Base-by-base conservation (phyloP, 2,888 invertebrate species). In the Cephus nigrinus region DNA sequence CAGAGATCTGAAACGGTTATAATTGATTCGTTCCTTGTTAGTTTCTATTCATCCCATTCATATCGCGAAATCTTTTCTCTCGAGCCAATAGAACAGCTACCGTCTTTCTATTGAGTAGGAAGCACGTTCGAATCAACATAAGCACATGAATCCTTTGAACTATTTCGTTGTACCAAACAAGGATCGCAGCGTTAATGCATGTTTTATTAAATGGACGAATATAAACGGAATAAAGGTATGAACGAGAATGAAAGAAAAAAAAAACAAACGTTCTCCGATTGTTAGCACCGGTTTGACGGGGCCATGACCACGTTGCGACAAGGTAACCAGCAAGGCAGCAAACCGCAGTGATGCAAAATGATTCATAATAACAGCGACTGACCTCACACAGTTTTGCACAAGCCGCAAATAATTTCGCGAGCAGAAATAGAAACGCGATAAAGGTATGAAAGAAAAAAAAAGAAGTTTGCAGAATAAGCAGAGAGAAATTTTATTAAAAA, bases 301-400 rank as follows among this genome's bases (percentile, higher is more conserved):
- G 87, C 90, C 91, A 88, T 90, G 90, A 90, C 90, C 89, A 90
- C 89, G 86, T 91, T 90, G 89, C 88, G 87, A 87, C 90, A 90
- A 91, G 90, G 90, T 90, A 89, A 90, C 88, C 81, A 71, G 71
- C 80, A 85, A 85, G 85, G 78, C 79, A 55, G 40, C 40, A 55
- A 55, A 55, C 40, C 40, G 40, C 40, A 55, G 40, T 55, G 40
- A 55, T 55, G 40, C 23, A 55, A 23, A 55, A 55, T 55, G 40
- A 55, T 55, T 55, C 40, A 40, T 15, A 40, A 55, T 23, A 55
- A 77, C 75, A 82, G 82, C 84, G 83, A 85, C 73, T 55, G 40
- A 55, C 40, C 40, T 55, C 40, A 55, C 40, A 9, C 23, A 23
- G 40, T 23, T 55, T 55, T 55, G 40, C 40, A 5, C 40, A 23